These are phyloP conservation scores for Apostichopus californicus DNA, from an alignment of 35 echinoderm and acorn worm species.

Conservation along the genomic window DNA sequence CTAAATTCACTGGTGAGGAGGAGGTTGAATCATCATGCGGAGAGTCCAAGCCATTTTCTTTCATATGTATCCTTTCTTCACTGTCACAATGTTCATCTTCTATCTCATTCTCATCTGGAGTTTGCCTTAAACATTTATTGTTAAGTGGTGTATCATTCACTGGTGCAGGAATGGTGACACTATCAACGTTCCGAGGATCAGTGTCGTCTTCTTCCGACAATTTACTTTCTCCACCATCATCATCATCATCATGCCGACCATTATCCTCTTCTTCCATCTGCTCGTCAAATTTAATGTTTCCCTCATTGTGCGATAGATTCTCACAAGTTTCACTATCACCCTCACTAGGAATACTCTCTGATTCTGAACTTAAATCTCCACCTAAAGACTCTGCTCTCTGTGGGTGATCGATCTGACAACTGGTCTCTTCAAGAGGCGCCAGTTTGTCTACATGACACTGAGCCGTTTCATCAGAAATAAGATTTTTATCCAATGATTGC, in stretches of 20 bases:
- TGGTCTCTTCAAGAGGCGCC: not conserved
- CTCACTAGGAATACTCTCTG: not conserved
- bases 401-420: not conserved
- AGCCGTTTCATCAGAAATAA: not conserved
- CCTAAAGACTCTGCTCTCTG: not conserved
- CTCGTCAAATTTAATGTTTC: not conserved
- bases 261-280: not conserved
- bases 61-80: not conserved
- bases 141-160: too few relatives aligned
- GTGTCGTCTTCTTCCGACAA: not conserved
- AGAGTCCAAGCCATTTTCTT: too few relatives aligned
- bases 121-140: too few relatives aligned
- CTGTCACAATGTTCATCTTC: not conserved
- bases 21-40: not conserved
- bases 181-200: not conserved
- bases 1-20: not conserved
- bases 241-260: not conserved
- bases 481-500: not conserved
- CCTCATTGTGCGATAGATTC: not conserved
- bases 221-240: not conserved
- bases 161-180: too few relatives aligned
- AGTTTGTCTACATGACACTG: not conserved
- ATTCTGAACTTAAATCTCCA: not conserved
- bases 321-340: not conserved
- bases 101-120: not conserved